Base-by-base conservation (phyloP, 2,113 vertebrate species). In the Carlito syrichta region DNA sequence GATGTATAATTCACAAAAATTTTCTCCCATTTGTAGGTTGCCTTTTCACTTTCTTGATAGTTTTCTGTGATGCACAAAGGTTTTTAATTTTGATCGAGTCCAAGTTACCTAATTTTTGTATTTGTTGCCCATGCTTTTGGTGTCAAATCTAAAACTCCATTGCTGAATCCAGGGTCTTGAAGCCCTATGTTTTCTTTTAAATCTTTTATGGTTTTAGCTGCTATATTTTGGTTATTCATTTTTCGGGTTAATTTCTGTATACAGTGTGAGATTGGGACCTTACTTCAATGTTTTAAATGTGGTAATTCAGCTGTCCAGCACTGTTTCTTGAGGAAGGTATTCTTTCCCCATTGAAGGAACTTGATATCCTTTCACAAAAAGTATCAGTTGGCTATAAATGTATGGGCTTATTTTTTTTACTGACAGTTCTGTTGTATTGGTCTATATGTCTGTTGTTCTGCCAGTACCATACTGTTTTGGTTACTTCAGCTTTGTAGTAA, bases 171-270 rank as follows among this genome's bases (percentile, higher is more conserved):
- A 83, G 74, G 14, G 45, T 77, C 20, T 52, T 68, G 23, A 90
- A 85, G 77, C 25, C 5, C 6, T 82, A 0, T 82, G 11, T 74
- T 54, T 92, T 87, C 19, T 73, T 74, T 9, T 87, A 83, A 45
- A 30, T 89, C 23, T 91, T 73, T 17, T 87, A 19, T 76, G 13
- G 50, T 77, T 84, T 50, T 89, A 66, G 56, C 69, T 83, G 5
- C 82, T 92, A 27, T 48, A 45, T 91, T 74, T 58, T 32, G 3
- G 50, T 83, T n/a, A 35, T 83, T 19, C 19, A 68, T 58, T 86
- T 54, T 92, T 88, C 76, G 50, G 77, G 38, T 91, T 89, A 78
- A 69, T 86, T 81, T 91, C 81, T 91, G 13, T 77, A 74, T 74
- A 38, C 68, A 16, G 32, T 74, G 16, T 69, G 32, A 85, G n/a